A percentile compares a stretch with the other conserved stretches of the same genome.
These are phyloP conservation scores for Eurytoma adleriae DNA, from an alignment of 2,888 invertebrate species.

Conservation along the genomic window DNA sequence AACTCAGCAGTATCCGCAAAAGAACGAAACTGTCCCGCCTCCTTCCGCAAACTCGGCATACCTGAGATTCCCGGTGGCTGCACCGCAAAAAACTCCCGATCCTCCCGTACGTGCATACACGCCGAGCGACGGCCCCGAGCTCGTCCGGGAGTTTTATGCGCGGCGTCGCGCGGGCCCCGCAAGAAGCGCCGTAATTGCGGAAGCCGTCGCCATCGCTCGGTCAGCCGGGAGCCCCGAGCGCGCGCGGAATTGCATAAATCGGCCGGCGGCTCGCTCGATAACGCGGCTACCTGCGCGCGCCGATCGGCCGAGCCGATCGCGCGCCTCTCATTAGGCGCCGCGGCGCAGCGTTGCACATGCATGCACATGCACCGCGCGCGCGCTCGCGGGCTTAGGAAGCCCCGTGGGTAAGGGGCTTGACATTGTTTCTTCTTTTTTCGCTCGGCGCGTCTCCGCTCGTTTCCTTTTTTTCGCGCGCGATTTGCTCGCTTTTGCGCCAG, in stretches of 20 bases:
- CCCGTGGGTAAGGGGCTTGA: constrained; percentile 5
- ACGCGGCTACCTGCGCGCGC: constrained; percentile 51
- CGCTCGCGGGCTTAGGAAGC: constrained; percentile 17
- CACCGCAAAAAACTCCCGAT: not conserved
- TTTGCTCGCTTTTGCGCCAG: too few relatives aligned
- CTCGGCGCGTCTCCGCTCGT: not conserved
- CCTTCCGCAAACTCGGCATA: too few relatives aligned
- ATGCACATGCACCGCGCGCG: not conserved
- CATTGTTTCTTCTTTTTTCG: constrained; percentile 5
- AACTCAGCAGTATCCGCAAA: too few relatives aligned
- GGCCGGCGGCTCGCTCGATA: constrained; percentile 35
- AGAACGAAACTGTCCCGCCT: too few relatives aligned
- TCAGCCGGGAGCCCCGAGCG: too few relatives aligned
- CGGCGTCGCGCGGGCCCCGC: constrained; percentile 4
- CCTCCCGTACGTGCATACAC: not conserved
- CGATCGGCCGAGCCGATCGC: not conserved
- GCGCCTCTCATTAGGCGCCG: not conserved
- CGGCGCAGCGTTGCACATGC: too few relatives aligned
- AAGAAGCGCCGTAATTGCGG: constrained; percentile 58
- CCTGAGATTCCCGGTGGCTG: too few relatives aligned
- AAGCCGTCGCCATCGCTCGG: constrained; percentile 50
- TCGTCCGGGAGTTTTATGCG: too few relatives aligned
- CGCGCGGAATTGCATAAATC: constrained; percentile 52
- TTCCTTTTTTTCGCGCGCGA: too few relatives aligned
- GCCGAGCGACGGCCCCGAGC: too few relatives aligned